Conservation (phyloP, 1,140 invertebrate species). For the Nasonia vitripennis region DNA sequence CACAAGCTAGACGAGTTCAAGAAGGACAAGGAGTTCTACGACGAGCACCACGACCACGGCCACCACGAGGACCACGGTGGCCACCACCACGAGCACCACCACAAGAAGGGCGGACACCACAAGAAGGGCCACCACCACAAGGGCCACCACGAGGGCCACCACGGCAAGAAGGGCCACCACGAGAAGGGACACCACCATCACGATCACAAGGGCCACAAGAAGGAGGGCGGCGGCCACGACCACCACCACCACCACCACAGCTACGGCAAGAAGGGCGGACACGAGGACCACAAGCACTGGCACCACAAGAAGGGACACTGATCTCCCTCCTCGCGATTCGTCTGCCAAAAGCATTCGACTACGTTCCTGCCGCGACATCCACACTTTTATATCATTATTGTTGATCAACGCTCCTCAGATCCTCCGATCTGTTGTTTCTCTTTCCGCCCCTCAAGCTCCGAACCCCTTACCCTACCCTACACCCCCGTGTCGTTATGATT, state of each 20-base stretch:
- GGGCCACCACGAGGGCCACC: constrained; percentile 79
- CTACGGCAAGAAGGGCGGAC: constrained; percentile 66
- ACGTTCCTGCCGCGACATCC: background rate
- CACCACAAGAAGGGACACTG: constrained; percentile 53
- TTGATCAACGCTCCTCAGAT: background rate
- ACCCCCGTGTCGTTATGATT: constrained; percentile 22
- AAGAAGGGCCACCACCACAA: constrained; percentile 84
- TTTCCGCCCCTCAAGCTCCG: background rate
- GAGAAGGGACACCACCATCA: constrained; percentile 72
- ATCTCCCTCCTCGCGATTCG: background rate
- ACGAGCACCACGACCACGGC: constrained; percentile 88
- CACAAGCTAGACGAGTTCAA: constrained; percentile 84
- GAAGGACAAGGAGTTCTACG: constrained; percentile 85
- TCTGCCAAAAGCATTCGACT: background rate
- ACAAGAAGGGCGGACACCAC: constrained; percentile 83
- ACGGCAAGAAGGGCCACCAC: constrained; percentile 80
- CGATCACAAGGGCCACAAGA: constrained; percentile 71
- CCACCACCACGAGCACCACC: constrained; percentile 83
- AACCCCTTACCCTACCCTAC: background rate
- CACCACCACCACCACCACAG: constrained; percentile 64
- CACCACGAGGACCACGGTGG: constrained; percentile 87
- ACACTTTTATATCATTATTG: background rate
- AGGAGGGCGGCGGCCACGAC: constrained; percentile 66
- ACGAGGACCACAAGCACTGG: constrained; percentile 66
- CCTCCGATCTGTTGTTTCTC: background rate